These are phyloP conservation scores for Cyclargus thomasi DNA, from an alignment of 1,140 invertebrate species.

Conservation along the genomic window DNA sequence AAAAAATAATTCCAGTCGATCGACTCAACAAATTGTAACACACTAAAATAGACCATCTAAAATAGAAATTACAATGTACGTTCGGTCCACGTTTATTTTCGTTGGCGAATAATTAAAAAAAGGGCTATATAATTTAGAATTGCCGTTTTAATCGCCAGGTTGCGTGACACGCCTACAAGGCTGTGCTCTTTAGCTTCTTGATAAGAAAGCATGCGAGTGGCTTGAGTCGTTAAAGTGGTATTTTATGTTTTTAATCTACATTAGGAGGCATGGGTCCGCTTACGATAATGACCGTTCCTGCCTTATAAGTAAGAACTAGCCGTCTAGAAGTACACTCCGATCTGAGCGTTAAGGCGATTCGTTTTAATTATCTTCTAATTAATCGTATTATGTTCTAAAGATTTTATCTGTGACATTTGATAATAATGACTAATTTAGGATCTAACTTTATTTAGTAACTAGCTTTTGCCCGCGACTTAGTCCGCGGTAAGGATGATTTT, in stretches of 20 bases:
- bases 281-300: conserved; percentile 13
- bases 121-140: conserved; percentile 47
- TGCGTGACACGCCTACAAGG: conserved; percentile 44
- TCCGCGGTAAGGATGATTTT: no score
- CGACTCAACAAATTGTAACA: not conserved
- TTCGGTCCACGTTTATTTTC: conserved; percentile 24
- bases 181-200: conserved; percentile 48
- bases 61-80: conserved; percentile 18
- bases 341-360: not conserved
- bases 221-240: conserved; percentile 42
- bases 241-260: conserved; percentile 62
- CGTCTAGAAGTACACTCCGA: not conserved
- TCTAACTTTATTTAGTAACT: no score
- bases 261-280: conserved; percentile 36
- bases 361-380: conserved; percentile 14
- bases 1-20: no score
- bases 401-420: conserved; percentile 8
- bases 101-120: conserved; percentile 44
- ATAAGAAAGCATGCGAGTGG: conserved; percentile 49
- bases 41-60: conserved; percentile 11
- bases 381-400: conserved; percentile 10
- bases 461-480: no score
- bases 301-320: conserved; percentile 11
- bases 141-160: conserved; percentile 49
- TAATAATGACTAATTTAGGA: no score